phyloP scores from a whole-genome alignment of 2,113 vertebrate species.

The Rhynchomys soricoides region DNA sequence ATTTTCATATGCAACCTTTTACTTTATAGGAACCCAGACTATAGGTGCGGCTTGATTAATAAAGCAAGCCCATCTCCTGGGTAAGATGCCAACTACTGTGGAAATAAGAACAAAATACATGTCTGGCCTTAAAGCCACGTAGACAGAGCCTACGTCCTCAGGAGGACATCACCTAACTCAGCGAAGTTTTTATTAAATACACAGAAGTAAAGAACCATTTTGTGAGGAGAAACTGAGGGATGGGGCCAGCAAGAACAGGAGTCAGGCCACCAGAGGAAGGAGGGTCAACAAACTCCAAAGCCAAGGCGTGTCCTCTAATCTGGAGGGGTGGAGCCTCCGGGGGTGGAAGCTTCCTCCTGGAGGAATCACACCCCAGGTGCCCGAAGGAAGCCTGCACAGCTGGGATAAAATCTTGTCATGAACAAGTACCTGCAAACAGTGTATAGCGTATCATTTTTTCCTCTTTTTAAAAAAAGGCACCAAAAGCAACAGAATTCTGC shows the following conservation, averaged over 20 bases:
- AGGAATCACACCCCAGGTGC: not conserved
- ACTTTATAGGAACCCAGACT: constrained; percentile 63
- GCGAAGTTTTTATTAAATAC: constrained; percentile 83
- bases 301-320: not conserved
- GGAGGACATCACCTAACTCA: constrained; percentile 67
- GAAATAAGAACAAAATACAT: constrained; percentile 61
- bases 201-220: constrained; percentile 82
- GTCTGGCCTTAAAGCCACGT: not conserved
- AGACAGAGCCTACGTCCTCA: not conserved
- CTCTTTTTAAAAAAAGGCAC: not conserved
- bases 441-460: not conserved
- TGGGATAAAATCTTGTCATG: not conserved
- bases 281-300: not conserved
- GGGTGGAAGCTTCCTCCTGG: not conserved
- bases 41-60: constrained; percentile 73
- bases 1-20: constrained; percentile 66
- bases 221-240: constrained; percentile 62
- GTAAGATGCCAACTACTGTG: constrained; percentile 54
- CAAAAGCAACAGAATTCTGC: not conserved
- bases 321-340: not conserved
- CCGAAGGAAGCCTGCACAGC: fast-evolving
- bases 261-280: too few relatives aligned
- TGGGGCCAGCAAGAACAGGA: constrained; percentile 52
- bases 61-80: constrained; percentile 56
- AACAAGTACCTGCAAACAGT: not conserved